phyloP scores from a whole-genome alignment of 2,797 vertebrate genomes.

The Erpetoichthys calabaricus region DNA sequence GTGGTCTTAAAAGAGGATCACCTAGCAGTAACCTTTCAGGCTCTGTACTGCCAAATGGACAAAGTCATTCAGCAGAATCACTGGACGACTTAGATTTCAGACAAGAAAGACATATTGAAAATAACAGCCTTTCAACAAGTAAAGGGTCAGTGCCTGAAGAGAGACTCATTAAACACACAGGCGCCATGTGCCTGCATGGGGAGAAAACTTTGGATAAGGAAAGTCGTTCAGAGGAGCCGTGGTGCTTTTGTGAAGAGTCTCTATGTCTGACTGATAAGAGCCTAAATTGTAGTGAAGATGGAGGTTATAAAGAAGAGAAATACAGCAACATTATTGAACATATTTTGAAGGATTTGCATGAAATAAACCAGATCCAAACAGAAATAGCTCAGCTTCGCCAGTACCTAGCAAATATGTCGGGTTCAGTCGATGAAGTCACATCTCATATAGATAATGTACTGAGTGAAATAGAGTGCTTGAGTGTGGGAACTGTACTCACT shows the following conservation, averaged over 20 bases:
- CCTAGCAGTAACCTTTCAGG: slow-evolving; percentile 23
- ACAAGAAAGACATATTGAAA: slow-evolving; percentile 41
- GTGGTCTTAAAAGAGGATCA: slow-evolving; percentile 35
- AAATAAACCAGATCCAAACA: slow-evolving; percentile 53
- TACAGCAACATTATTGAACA: slow-evolving; percentile 46
- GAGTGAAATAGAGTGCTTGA: slow-evolving; percentile 54
- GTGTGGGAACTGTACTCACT: slow-evolving; percentile 10
- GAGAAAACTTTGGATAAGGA: too few species aligned
- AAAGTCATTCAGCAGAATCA: slow-evolving; percentile 12
- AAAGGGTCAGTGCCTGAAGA: too few species aligned
- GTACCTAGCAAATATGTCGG: slow-evolving; percentile 49
- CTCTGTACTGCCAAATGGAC: slow-evolving; percentile 11
- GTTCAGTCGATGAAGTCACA: slow-evolving; percentile 59
- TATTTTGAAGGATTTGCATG: slow-evolving; percentile 55
- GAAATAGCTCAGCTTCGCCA: slow-evolving; percentile 57
- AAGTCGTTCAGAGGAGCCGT: too few species aligned
- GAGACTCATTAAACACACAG: too few species aligned
- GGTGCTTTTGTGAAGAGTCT: too few species aligned
- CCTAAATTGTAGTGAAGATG: too few species aligned
- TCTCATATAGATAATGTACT: slow-evolving; percentile 54
- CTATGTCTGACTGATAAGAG: too few species aligned
- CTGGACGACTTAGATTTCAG: slow-evolving; percentile 36
- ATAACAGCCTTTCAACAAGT: slow-evolving; percentile 8
- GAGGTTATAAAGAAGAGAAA: too few species aligned
- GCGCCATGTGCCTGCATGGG: too few species aligned